Base-by-base conservation (phyloP, 1,140 invertebrate genomes). In the Scaptomyza montana region DNA sequence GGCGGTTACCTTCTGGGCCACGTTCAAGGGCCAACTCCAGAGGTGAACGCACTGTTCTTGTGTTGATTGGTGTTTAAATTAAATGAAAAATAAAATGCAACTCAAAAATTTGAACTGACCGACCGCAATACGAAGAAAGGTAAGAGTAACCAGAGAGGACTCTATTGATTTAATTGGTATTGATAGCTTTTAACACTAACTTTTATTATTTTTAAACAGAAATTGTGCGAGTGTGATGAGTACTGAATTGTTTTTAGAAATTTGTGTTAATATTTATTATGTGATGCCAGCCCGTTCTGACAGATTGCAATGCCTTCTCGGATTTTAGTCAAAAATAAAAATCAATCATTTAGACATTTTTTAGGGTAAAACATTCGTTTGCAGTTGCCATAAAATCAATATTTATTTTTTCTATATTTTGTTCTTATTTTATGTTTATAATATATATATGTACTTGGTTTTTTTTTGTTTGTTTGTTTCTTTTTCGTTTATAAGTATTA, bases 401-500 rank as follows among this genome's bases (percentile, higher is more conserved):
- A 47, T 86, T 74, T 66, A 49, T 78, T 67, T 47, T 49, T 76
- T 68, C 59, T 13, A 45, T 30, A 72, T 73, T 75, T 70, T 81
- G 50, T 76, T 73, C 12, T 76, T n/a, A n/a, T 43, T 73, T 87
- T 61, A 51, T 67, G 74, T 67, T 71, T 75, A 78, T 78, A 85
- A 78, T 63, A 67, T 87, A 76, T 78, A 6, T 50, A 33, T 72
- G 65, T 72, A 39, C 49, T 63, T 16, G 16, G 72, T 69, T 64
- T 16, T 62, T 60, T 69, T 77, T 76, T 63, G 13, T 69, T 60
- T 16, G 16, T 65, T 76, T 64, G 16, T 66, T 78, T n/a, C n/a
- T 57, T 53, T 87, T 84, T 87, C 57, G 46, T 89, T 89, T 89
- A 89, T 72, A 77, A 84, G 39, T 43, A 43, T 43, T 89, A 89